Conservation (phyloP, 2,888 invertebrate species). For the Dromius quadrimaculatus region DNA sequence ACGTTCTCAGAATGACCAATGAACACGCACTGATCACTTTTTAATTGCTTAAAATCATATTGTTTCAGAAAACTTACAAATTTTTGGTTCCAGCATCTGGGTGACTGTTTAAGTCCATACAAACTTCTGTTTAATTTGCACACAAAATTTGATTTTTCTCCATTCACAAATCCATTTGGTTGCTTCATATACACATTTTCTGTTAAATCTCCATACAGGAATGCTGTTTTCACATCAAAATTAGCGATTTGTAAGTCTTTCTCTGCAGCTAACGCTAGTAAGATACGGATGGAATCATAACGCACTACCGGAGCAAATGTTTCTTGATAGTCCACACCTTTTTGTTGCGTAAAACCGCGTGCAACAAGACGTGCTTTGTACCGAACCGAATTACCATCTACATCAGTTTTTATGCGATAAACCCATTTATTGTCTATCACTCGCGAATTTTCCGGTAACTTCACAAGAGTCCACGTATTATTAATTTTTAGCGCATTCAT, state of each 20-base stretch:
- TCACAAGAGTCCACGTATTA: not conserved
- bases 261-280: not conserved
- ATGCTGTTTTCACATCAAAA: not conserved
- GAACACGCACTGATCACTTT: no score
- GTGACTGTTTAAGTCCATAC: no score
- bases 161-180: no score
- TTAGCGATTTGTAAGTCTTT: not conserved
- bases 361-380: not conserved
- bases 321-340: not conserved
- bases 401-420: no score
- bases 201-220: not conserved
- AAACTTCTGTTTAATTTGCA: no score
- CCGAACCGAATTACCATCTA: not conserved
- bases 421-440: not conserved
- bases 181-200: not conserved
- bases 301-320: slow-evolving; percentile 4
- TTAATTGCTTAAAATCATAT: no score
- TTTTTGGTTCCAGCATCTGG: no score
- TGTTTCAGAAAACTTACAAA: no score
- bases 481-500: not conserved
- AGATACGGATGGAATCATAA: not conserved
- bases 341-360: not conserved
- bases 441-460: not conserved
- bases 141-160: no score
- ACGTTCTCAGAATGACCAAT: no score